Evolutionary conservation across 2,888 invertebrate genomes (phyloP).

Genomic region (Tromatobia lineatoria): DNA sequence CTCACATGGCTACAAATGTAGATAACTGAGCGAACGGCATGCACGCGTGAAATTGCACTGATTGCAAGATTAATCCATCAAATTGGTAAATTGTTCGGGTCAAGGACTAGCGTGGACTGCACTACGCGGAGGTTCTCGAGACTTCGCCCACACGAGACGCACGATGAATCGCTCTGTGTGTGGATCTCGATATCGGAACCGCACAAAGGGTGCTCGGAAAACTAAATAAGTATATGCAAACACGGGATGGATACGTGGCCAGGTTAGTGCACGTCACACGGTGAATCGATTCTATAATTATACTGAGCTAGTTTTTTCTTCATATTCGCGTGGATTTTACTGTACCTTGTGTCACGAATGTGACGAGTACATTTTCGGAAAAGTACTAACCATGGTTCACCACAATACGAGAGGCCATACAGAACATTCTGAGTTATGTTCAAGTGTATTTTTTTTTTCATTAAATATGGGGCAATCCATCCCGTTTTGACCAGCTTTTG

Average conservation of each 20-base stretch:
- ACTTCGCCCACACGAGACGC: conserved; percentile 35
- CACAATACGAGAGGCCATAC: background rate
- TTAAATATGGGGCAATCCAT: too few species aligned
- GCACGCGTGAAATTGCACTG: conserved; percentile 66
- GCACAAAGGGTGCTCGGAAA: background rate
- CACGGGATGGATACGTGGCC: background rate
- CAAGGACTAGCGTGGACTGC: conserved; percentile 69
- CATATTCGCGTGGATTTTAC: conserved; percentile 4
- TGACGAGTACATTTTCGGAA: background rate
- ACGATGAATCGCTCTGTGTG: too few species aligned
- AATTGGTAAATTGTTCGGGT: conserved; percentile 71
- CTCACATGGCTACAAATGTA: conserved; percentile 23
- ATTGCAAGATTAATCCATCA: conserved; percentile 69
- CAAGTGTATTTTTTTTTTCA: background rate
- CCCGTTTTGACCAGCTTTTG: too few species aligned
- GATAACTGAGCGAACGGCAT: conserved; percentile 63
- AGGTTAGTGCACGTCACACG: background rate
- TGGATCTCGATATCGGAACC: background rate
- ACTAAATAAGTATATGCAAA: background rate
- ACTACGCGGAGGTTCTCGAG: conserved; percentile 36
- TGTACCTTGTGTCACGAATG: background rate
- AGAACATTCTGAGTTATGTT: background rate
- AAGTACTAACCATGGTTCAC: background rate
- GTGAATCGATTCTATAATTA: conserved; percentile 3
- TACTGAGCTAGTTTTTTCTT: background rate